Evolutionary conservation across 2,888 invertebrate species (phyloP).

Genomic region (Hyposoter didymator): DNA sequence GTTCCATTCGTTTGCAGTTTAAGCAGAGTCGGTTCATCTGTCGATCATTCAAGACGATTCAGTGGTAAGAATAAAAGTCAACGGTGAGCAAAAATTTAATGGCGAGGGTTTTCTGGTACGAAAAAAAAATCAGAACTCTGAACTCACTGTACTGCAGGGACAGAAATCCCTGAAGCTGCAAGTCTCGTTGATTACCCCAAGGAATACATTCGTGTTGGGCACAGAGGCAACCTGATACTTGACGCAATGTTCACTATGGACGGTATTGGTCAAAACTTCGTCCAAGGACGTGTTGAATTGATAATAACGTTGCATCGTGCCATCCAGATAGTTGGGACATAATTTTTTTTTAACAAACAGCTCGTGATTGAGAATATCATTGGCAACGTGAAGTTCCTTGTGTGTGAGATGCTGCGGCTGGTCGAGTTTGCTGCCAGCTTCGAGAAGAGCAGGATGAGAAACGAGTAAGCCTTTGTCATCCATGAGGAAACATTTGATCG

Average conservation of each 20-base stretch:
- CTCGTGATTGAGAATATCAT: slow-evolving; percentile 94
- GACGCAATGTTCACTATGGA: slow-evolving; percentile 94
- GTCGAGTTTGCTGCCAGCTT: slow-evolving; percentile 88
- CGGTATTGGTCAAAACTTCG: slow-evolving; percentile 92
- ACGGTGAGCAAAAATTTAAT: not conserved
- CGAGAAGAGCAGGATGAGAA: slow-evolving; percentile 93
- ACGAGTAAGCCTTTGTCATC: slow-evolving; percentile 95
- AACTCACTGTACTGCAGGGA: slow-evolving; percentile 93
- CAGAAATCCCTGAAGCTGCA: slow-evolving; percentile 94
- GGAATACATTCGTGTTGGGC: slow-evolving; percentile 94
- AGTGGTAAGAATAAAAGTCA: not conserved
- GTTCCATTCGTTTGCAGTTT: slow-evolving; percentile 97
- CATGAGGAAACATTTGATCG: slow-evolving; percentile 94
- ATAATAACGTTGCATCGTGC: slow-evolving; percentile 93
- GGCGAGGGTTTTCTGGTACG: too few species aligned
- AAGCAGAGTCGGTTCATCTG: slow-evolving; percentile 93
- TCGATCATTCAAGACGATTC: not conserved
- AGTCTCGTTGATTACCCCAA: slow-evolving; percentile 95
- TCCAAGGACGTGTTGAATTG: slow-evolving; percentile 92
- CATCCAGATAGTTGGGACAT: slow-evolving; percentile 94
- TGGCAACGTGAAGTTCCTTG: slow-evolving; percentile 95
- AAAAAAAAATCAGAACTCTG: slow-evolving; percentile 5
- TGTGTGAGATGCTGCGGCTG: slow-evolving; percentile 95
- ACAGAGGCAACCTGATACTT: slow-evolving; percentile 93
- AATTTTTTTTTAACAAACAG: slow-evolving; percentile 92